Evolutionary conservation across 2,113 vertebrate species (phyloP).

Genomic region (Calypte anna): DNA sequence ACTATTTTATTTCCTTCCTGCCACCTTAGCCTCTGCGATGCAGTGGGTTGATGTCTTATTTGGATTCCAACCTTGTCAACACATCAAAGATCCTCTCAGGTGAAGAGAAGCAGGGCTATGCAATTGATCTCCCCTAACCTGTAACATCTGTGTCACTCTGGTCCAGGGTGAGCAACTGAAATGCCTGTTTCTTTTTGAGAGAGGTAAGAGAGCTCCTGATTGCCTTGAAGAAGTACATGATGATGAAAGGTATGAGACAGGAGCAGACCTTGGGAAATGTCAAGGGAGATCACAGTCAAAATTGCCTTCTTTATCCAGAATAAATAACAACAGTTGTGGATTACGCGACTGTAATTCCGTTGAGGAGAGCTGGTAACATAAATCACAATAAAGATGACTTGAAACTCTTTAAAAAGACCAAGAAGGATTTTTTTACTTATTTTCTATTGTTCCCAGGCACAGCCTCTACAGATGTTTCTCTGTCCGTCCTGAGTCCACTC

Average conservation of each 20-base stretch:
- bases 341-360: conserved; percentile 1
- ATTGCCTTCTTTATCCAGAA: conserved; percentile 38
- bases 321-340: conserved; percentile 44
- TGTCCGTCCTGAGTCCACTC: neutral
- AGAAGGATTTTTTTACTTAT: neutral
- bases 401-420: neutral
- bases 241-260: conserved; percentile 55
- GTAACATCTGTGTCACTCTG: conserved; percentile 17
- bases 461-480: neutral
- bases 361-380: neutral
- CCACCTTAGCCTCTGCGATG: neutral
- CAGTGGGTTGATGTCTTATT: neutral
- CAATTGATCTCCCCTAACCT: conserved; percentile 52
- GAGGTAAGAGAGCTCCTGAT: conserved; percentile 29
- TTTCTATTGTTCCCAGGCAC: neutral
- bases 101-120: conserved; percentile 46
- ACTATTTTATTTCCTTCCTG: neutral
- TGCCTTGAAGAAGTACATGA: conserved; percentile 39
- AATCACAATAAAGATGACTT: neutral
- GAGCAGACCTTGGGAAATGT: conserved; percentile 52
- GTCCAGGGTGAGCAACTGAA: conserved; percentile 25
- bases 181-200: conserved; percentile 20
- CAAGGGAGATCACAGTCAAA: conserved; percentile 62
- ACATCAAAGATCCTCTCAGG: conserved; percentile 6
- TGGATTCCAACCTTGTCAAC: conserved; percentile 20